phyloP scores from a whole-genome alignment of 2,797 vertebrate genomes.

The Rousettus madagascariensis region DNA sequence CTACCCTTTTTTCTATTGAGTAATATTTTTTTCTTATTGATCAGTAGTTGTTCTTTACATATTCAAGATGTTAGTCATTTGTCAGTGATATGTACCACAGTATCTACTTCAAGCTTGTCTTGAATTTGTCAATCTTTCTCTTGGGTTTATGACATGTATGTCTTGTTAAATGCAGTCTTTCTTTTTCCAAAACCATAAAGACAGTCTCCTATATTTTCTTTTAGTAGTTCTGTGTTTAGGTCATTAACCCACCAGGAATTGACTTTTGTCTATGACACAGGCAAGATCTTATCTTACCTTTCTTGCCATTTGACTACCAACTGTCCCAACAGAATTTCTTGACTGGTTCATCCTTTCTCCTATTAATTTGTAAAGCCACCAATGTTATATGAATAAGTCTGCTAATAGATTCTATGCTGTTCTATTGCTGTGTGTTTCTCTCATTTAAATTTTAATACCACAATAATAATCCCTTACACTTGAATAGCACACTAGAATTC shows the following conservation, averaged over 20 bases:
- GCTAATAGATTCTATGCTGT: neutral
- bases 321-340: neutral
- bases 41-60: neutral
- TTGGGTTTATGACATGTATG: neutral
- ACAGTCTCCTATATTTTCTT: neutral
- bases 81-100: neutral
- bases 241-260: neutral
- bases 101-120: neutral
- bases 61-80: neutral
- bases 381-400: neutral
- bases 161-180: neutral
- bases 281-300: conserved; percentile 22
- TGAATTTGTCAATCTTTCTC: neutral
- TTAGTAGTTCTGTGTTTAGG: neutral
- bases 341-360: neutral
- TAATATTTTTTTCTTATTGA: neutral
- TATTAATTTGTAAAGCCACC: neutral
- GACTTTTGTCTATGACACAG: neutral
- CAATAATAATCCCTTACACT: neutral
- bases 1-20: neutral
- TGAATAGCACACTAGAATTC: neutral
- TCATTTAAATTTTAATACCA: neutral
- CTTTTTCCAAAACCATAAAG: neutral
- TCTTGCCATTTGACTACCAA: conserved; percentile 17
- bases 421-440: neutral